Evolutionary conservation across 2,113 vertebrate species (phyloP).

Genomic region (Pelobates fuscus): DNA sequence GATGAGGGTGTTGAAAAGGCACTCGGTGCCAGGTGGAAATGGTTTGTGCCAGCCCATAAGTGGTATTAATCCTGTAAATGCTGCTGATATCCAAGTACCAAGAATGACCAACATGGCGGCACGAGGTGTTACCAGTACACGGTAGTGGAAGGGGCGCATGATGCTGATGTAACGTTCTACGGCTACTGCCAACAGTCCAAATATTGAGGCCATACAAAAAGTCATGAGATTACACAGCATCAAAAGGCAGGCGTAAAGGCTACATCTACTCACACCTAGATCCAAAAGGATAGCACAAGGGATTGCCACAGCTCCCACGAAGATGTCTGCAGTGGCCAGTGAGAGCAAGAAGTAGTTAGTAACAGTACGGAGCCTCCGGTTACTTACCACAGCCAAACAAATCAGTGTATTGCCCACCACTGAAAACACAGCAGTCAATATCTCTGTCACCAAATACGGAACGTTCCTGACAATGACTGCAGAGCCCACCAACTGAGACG

Average conservation of each 20-base stretch:
- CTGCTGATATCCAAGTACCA: conserved; percentile 45
- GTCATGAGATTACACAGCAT: conserved; percentile 55
- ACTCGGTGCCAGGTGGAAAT: conserved; percentile 2
- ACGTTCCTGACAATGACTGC: not conserved
- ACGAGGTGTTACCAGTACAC: conserved; percentile 20
- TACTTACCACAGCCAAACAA: conserved; percentile 40
- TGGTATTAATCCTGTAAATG: conserved; percentile 37
- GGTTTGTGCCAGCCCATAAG: conserved; percentile 53
- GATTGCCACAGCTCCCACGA: conserved; percentile 53
- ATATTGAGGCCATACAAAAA: conserved; percentile 55
- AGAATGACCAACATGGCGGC: conserved; percentile 30
- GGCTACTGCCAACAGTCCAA: conserved; percentile 51
- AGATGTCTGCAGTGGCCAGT: conserved; percentile 47
- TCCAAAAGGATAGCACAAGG: conserved; percentile 50
- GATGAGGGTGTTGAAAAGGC: conserved; percentile 51
- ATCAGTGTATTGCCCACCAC: conserved; percentile 51
- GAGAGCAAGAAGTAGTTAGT: conserved; percentile 56
- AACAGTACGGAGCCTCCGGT: conserved; percentile 36
- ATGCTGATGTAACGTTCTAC: conserved; percentile 54
- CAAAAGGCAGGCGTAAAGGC: conserved; percentile 35
- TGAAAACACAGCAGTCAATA: conserved; percentile 13
- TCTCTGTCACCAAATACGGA: conserved; percentile 48
- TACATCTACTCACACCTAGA: conserved; percentile 25
- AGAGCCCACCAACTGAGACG: not conserved
- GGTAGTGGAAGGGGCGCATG: conserved; percentile 53